Percentiles rank a stretch among this genome's conserved stretches.
Conservation (phyloP, 2,797 vertebrate species). For the Gorsachius magnificus region DNA sequence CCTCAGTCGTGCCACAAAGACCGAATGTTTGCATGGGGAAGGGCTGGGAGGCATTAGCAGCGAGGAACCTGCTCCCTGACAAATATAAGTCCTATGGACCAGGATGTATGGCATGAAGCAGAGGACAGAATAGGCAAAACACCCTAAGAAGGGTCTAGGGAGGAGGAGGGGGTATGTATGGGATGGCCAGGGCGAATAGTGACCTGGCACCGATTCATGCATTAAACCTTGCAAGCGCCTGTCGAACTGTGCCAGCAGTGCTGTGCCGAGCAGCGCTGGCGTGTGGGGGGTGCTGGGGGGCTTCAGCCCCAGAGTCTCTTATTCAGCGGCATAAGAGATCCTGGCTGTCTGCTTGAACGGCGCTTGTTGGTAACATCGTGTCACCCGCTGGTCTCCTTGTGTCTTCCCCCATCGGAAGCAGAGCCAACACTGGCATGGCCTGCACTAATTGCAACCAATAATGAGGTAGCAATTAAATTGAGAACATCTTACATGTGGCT, state of each 20-base stretch:
- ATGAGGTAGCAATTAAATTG: neutral
- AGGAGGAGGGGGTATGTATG: accelerated
- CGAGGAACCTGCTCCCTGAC: neutral
- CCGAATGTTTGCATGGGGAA: neutral
- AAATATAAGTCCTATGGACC: neutral
- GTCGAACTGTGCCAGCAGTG: accelerated
- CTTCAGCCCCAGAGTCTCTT: neutral
- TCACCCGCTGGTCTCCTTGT: neutral
- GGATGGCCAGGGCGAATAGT: neutral
- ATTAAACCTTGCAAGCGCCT: too few relatives aligned
- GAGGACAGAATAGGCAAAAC: neutral
- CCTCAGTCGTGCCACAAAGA: neutral
- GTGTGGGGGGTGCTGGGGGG: accelerated
- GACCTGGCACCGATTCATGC: neutral
- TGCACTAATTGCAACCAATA: neutral
- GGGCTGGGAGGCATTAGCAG: neutral
- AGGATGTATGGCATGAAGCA: accelerated
- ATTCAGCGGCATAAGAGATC: accelerated
- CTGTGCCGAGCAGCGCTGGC: neutral
- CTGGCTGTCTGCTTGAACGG: neutral
- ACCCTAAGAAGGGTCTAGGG: neutral
- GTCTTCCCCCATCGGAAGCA: neutral
- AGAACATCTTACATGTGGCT: neutral
- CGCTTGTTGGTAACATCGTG: neutral
- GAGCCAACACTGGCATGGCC: neutral